Percentiles rank a stretch among this genome's conserved stretches.
Evolutionary conservation across 2,113 vertebrate genomes (phyloP).

Genomic region (Siniperca knerii): DNA sequence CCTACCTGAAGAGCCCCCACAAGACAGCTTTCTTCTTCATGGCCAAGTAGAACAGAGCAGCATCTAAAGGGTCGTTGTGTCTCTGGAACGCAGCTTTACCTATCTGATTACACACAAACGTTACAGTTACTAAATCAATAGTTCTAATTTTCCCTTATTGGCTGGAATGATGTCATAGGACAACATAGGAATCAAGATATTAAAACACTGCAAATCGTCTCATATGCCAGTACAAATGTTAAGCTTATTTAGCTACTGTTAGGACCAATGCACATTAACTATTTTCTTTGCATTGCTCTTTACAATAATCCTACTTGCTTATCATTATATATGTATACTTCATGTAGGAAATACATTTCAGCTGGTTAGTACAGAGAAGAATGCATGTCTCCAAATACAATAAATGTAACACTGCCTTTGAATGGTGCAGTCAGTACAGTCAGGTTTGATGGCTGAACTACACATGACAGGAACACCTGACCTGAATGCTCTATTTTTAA

Average conservation of each 20-base stretch:
- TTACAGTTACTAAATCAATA: not conserved
- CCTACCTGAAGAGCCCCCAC: constrained; percentile 96
- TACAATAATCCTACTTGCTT: not conserved
- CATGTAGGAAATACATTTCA: not conserved
- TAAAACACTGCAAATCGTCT: not conserved
- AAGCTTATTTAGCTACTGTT: not conserved
- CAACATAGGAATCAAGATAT: not conserved
- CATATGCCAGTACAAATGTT: not conserved
- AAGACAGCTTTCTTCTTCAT: constrained; percentile 99
- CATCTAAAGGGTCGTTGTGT: constrained; percentile 95
- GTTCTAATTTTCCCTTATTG: not conserved
- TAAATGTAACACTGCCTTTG: not conserved
- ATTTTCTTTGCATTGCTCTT: not conserved
- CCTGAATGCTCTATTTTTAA: not conserved
- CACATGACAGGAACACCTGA: not conserved
- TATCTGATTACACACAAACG: constrained; percentile 68
- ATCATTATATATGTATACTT: not conserved
- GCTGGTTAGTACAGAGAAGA: not conserved
- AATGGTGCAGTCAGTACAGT: not conserved
- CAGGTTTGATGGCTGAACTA: not conserved
- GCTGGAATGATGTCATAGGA: not conserved
- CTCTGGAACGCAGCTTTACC: constrained; percentile 97
- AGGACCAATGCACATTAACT: not conserved
- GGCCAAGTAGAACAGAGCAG: constrained; percentile 96
- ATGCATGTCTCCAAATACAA: not conserved